Evolutionary conservation across 2,888 invertebrate species (phyloP).

Genomic region (Cotesia congregata): DNA sequence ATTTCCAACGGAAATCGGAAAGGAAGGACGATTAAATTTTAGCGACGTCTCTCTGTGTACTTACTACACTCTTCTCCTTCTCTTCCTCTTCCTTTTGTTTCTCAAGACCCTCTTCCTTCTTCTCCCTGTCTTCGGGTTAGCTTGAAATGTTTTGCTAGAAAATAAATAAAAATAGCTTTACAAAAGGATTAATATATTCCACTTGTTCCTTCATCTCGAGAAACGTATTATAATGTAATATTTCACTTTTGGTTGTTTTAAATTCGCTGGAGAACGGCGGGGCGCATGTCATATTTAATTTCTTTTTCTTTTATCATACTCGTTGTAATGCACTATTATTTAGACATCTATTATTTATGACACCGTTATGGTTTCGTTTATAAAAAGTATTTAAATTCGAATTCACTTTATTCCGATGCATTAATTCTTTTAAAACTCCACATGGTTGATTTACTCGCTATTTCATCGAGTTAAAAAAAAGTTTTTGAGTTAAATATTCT

Average conservation of each 20-base stretch:
- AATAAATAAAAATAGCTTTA: background rate
- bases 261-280: background rate
- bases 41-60: constrained; percentile 30
- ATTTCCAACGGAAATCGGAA: constrained; percentile 51
- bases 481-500: background rate
- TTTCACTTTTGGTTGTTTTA: background rate
- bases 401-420: too few species aligned
- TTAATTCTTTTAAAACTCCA: too few species aligned
- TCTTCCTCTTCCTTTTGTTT: background rate
- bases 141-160: background rate
- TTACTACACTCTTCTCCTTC: background rate
- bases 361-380: too few species aligned
- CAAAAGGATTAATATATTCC: background rate
- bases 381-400: too few species aligned
- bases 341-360: background rate
- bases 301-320: background rate
- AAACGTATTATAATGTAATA: background rate
- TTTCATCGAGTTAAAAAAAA: background rate
- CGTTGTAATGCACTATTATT: background rate
- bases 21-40: constrained; percentile 51
- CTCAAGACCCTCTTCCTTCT: background rate
- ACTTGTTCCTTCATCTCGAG: background rate
- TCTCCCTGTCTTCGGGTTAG: too few species aligned
- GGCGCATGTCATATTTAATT: background rate
- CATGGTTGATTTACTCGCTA: too few species aligned